A percentile compares a stretch with the other conserved stretches of the same genome.
Evolutionary conservation across 2,888 invertebrate species (phyloP).

Genomic region (Luperina testacea): DNA sequence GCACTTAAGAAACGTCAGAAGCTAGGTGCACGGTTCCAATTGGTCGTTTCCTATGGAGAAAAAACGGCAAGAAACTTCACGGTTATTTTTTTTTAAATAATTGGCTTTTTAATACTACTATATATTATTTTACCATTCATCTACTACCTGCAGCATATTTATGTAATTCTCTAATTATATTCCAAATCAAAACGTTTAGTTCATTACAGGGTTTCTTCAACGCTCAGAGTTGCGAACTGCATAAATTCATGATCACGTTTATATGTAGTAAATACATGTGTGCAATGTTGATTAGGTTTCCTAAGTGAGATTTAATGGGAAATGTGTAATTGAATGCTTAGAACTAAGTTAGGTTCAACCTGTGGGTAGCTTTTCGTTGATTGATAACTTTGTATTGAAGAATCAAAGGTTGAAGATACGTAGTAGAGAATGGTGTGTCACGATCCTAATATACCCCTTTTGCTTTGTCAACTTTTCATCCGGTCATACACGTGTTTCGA

Average conservation of each 20-base stretch:
- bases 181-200: conserved; percentile 47
- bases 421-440: neutral
- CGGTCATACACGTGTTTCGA: neutral
- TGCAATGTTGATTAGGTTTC: conserved; percentile 39
- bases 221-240: conserved; percentile 30
- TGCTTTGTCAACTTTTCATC: neutral
- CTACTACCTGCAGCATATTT: neutral
- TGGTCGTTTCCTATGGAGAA: too few species aligned
- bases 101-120: neutral
- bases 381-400: neutral
- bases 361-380: neutral
- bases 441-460: neutral
- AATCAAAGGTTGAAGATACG: neutral
- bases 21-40: too few species aligned
- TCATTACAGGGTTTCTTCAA: conserved; percentile 43
- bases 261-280: conserved; percentile 15
- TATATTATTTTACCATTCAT: neutral
- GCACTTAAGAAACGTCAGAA: too few species aligned
- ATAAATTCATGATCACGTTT: conserved; percentile 43
- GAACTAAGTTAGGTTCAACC: conserved; percentile 6
- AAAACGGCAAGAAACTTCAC: too few species aligned
- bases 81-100: too few species aligned
- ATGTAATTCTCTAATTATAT: conserved; percentile 36
- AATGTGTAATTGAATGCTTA: conserved; percentile 41
- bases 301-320: conserved; percentile 28